phyloP scores from a whole-genome alignment of 2,113 vertebrate species.

The Anolis sagrei region DNA sequence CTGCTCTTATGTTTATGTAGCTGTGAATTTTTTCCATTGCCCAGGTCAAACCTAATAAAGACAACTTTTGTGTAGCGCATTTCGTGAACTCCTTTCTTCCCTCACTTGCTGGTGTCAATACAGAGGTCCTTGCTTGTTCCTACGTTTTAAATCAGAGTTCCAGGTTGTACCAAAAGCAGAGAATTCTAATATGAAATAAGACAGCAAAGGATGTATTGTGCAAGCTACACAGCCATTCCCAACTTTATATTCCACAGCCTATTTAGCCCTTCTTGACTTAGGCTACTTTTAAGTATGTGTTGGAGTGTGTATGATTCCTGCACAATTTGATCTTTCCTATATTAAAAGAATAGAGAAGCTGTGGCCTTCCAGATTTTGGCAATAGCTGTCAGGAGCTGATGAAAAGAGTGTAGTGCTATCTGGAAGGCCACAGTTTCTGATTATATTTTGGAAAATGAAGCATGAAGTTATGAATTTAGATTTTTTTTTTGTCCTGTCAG shows the following conservation, averaged over 20 bases:
- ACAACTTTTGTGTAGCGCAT: background rate
- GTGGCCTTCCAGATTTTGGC: background rate
- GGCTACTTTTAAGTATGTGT: background rate
- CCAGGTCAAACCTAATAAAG: background rate
- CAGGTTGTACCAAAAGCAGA: background rate
- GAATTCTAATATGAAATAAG: background rate
- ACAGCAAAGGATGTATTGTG: background rate
- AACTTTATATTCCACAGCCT: background rate
- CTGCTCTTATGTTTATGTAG: background rate
- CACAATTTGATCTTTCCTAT: background rate
- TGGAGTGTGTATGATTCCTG: background rate
- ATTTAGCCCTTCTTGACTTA: background rate
- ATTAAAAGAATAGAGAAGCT: background rate
- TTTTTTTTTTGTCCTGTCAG: no score
- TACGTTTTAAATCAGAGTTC: background rate
- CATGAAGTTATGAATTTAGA: no score
- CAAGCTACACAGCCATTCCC: background rate
- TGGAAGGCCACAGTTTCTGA: no score
- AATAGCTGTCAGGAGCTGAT: no score
- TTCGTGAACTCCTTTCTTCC: background rate
- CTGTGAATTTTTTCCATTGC: background rate
- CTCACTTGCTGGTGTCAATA: background rate
- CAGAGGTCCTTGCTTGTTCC: background rate
- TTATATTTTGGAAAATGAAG: no score
- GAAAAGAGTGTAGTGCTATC: no score